Percentiles rank a stretch among this genome's conserved stretches.
These are phyloP conservation scores for Cryptomyrus ogoouensis DNA, from an alignment of 2,113 vertebrate species.

Conservation along the genomic window DNA sequence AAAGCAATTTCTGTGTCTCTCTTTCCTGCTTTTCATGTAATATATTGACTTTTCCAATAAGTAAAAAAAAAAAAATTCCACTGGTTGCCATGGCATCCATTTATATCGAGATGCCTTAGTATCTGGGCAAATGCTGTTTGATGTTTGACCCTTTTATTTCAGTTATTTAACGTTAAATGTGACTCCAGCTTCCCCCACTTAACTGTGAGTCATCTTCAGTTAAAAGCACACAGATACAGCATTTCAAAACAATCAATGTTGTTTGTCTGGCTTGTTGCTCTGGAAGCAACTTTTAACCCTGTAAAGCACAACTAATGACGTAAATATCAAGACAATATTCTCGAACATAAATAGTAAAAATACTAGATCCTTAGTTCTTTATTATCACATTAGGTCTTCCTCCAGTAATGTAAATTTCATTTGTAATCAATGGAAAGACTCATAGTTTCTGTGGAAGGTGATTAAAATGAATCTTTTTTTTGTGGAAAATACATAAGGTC, in stretches of 20 bases:
- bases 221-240: neutral
- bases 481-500: neutral
- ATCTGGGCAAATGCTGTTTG: neutral
- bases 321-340: neutral
- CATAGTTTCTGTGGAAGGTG: neutral
- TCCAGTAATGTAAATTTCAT: neutral
- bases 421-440: neutral
- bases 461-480: neutral
- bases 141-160: conserved; percentile 15
- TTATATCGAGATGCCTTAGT: neutral
- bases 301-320: neutral
- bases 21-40: conserved; percentile 3
- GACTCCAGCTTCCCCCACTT: neutral
- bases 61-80: neutral
- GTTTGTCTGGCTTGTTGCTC: neutral
- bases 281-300: neutral
- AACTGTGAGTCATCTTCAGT: conserved; percentile 6
- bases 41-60: conserved; percentile 11
- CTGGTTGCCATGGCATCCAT: conserved; percentile 10
- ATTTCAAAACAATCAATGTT: neutral
- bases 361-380: neutral
- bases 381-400: neutral
- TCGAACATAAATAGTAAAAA: neutral
- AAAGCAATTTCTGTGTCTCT: neutral
- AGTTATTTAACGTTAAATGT: neutral